Conservation (phyloP, 2,888 invertebrate species). For the Metallyticus violacea region DNA sequence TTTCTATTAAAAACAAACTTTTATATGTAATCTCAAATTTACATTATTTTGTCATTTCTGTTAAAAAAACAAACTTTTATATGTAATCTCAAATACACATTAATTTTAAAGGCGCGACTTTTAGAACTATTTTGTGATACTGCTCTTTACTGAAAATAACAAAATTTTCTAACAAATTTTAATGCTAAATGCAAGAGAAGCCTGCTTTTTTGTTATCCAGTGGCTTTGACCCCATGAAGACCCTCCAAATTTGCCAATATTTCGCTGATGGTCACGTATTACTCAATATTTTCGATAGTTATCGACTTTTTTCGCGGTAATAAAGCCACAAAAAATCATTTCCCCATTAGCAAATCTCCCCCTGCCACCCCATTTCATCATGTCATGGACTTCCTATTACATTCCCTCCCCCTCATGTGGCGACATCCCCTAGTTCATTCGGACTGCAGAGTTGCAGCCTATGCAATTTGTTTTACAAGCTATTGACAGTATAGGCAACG, state of each 20-base stretch:
- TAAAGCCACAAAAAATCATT: not conserved
- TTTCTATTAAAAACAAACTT: too few species aligned
- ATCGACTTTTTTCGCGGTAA: not conserved
- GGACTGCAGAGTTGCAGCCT: not conserved
- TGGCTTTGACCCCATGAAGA: not conserved
- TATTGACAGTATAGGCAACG: not conserved
- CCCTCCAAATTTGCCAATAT: not conserved
- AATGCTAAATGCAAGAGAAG: not conserved
- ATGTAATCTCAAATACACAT: too few species aligned
- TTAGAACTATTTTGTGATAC: too few species aligned
- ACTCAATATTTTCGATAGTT: not conserved
- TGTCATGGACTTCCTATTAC: not conserved
- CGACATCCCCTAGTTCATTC: not conserved
- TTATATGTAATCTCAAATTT: too few species aligned
- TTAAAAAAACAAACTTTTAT: too few species aligned
- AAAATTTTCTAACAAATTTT: not conserved
- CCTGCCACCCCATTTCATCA: not conserved
- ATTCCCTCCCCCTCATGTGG: not conserved
- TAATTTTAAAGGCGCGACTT: too few species aligned
- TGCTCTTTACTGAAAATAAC: too few species aligned
- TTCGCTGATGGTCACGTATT: not conserved
- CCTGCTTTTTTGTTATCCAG: not conserved
- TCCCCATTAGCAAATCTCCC: not conserved
- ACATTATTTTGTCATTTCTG: too few species aligned
- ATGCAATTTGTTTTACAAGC: not conserved